These are phyloP conservation scores for Cavia porcellus DNA, from an alignment of 2,113 vertebrate genomes.

Conservation along the genomic window DNA sequence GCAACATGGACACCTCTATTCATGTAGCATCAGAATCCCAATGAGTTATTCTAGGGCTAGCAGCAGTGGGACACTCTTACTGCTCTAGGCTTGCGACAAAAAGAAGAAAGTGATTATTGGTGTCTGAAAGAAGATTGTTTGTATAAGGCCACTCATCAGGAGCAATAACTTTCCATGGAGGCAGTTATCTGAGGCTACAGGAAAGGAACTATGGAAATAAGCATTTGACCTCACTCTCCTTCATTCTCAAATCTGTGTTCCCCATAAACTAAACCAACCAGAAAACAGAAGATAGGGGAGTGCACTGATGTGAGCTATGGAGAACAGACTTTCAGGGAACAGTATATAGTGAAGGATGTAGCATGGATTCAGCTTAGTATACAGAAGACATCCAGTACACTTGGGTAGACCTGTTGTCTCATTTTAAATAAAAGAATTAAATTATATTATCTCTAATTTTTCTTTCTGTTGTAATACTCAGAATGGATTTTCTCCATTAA, in stretches of 20 bases:
- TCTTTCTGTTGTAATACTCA: background rate
- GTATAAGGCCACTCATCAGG: background rate
- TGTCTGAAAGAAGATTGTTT: background rate
- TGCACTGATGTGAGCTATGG: background rate
- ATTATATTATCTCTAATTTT: background rate
- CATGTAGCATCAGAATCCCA: background rate
- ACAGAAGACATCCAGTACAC: background rate
- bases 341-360: background rate
- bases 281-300: background rate
- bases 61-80: background rate
- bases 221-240: background rate
- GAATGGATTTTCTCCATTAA: background rate
- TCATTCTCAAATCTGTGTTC: background rate
- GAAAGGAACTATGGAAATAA: background rate
- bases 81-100: background rate
- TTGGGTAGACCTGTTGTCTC: background rate
- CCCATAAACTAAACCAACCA: background rate
- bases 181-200: background rate
- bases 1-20: background rate
- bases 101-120: background rate
- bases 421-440: background rate
- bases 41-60: background rate
- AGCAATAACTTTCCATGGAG: background rate
- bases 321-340: background rate
- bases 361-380: background rate